Base-by-base conservation (phyloP, 2,113 vertebrate species). In the Crocuta crocuta region DNA sequence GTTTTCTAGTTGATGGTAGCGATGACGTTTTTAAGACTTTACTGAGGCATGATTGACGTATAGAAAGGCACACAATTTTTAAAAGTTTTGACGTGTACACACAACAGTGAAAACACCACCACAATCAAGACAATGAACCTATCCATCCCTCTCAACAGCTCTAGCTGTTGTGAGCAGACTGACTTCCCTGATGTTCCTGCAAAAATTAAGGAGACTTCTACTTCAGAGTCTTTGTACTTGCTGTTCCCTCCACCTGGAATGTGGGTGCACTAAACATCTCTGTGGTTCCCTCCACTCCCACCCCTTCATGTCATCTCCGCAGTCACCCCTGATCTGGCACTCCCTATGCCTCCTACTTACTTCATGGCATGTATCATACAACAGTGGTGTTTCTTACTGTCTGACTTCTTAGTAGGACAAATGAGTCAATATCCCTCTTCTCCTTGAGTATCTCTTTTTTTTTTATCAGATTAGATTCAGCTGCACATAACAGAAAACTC, bases 401-500 rank as follows among this genome's bases (percentile, higher is more conserved):
- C 48, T 92, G 55, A 43, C 19, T 82, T 53, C 28, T 35, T 35
- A 71, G 63, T 16, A 70, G 70, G 45, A 53, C 31, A 45, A 66
- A 39, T 81, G 71, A 26, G 61, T 76, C 68, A 63, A 0, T 88
- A 82, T 26, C 7, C 68, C 33, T 78, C 43, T n/a, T 24, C 39
- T 73, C 39, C 61, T 10, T 50, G n/a, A 58, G 39, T 45, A 66
- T 26, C 76, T 84, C 55, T 85, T 50, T 63, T 84, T 55, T 58
- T 58, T 61, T 85, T 45, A 61, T 78, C 39, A 89, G 13, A 66
- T 43, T 83, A 61, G 71, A 13, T 79, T 86, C 48, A 84, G 26
- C 78, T 48, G 35, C 78, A 89, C 6, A 5, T 48, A 83, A 68
- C 10, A 61, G 85, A 89, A 89, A 96, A 96, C 68, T 82, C 85